Base-by-base conservation (phyloP, 2,113 vertebrate genomes). In the Neogale vison region DNA sequence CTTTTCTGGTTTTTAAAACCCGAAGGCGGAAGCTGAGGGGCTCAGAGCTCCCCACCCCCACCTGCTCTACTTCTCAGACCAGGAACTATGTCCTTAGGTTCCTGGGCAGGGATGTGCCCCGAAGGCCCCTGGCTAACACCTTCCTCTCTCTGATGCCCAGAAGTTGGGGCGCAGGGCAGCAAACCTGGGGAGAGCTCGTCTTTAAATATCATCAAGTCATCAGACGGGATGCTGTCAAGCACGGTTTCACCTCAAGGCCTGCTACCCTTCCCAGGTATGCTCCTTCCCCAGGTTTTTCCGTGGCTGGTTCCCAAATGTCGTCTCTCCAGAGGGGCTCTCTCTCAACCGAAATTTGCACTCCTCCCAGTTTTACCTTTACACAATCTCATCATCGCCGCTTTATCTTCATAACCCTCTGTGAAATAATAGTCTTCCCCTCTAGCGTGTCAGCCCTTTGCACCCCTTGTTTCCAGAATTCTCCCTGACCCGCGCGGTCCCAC, bases 1-100 rank as follows among this genome's bases (percentile, higher is more conserved):
- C 81, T 65, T 23, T 69, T 21, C 45, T 83, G 23, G 45, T 90
- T 96, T 81, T 89, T 59, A 86, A 47, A 76, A 47, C 72, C 14
- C 4, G 47, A 67, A 21, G 24, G 23, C 23, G 36, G 42, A 69
- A 63, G 59, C 47, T 47, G 67, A 42, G 77, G 36, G 21, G 34
- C 36, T 57, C 92, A 20, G 50, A 83, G 4, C 18, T n/a, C 59
- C 31, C 29, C 13, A 29, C 13, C 47, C 47, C n/a, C 57, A 55
- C 21, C 26, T 1, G 42, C 20, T 59, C 29, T n/a, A 3, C 72
- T 18, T 92, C 89, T 91, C 59, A 77, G 57, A 59, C 42, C 6
- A 9, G 55, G 74, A 65, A 24, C 67, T 1, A 0, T 7, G 42
- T 52, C 55, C 47, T 3, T 4, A 1, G 71, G 9, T 13, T 42